Evolutionary conservation across 2,797 vertebrate species (phyloP), one percentile per base, ranked within the genome.

Genomic region (Pseudotriccus pelzelni): DNA sequence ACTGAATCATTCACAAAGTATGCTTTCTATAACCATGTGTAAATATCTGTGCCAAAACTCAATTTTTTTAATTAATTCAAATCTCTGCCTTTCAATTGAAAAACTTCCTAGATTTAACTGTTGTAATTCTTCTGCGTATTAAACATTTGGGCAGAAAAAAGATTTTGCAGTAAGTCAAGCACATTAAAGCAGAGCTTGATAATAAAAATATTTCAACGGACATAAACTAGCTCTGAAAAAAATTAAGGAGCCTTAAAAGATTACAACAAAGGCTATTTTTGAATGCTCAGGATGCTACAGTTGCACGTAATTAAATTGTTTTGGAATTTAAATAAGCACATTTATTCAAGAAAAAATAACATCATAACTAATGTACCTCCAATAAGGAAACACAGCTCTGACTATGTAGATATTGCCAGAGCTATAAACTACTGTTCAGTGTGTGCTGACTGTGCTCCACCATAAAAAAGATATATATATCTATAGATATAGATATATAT

Each of bases 1-100:
- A 97, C 90, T 91, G 94, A 96, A 94, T 96, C 94, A 97, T 64
- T 93, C 89, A 84, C 73, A 47, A 96, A 97, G 68, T 69, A 95
- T 94, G 87, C 69, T 78, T 96, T 87, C 88, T 78, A 93, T 47
- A 94, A 79, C 37, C 81, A 64, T 50, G 56, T 76, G 34, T 93
- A 95, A 97, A 94, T 94, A 87, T 83, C 90, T 74, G 37, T 96
- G 88, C 95, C 87, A 97, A 96, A 97, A 52, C 66, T 75, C 32
- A 89, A 91, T 83, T 85, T 96, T 95, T 96, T 34, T 81, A 94
- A 87, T 84, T 66, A 95, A 97, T 89, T 95, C 91, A 94, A 89
- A 95, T 90, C 82, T 89, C 82, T 92, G 70, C 50, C 66, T 97
- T 97, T 96, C 88, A 88, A 84, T n/a, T 96, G 91, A 96, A 96